phyloP scores from a whole-genome alignment of 2,888 invertebrate species.

The Serrognathus titanus region DNA sequence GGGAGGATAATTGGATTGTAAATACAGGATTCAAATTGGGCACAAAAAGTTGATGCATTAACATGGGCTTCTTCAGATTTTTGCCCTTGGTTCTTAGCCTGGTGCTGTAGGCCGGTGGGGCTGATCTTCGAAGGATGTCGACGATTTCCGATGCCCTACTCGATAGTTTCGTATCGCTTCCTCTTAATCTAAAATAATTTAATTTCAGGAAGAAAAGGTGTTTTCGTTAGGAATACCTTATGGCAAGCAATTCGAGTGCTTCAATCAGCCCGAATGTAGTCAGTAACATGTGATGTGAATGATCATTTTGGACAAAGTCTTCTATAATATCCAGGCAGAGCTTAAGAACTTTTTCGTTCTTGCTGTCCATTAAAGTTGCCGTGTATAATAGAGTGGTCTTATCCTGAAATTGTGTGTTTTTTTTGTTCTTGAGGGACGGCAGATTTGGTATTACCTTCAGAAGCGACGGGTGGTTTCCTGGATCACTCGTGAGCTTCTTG shows the following conservation, averaged over 20 bases:
- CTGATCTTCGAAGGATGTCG: slow-evolving; percentile 17
- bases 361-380: slow-evolving; percentile 30
- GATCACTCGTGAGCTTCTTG: slow-evolving; percentile 15
- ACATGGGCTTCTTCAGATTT: slow-evolving; percentile 14
- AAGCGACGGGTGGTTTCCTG: slow-evolving; percentile 14
- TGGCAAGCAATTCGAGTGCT: slow-evolving; percentile 33
- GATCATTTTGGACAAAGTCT: slow-evolving; percentile 29
- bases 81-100: slow-evolving; percentile 14
- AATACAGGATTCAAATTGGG: slow-evolving; percentile 18
- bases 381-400: slow-evolving; percentile 33
- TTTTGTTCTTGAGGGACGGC: not conserved
- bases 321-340: slow-evolving; percentile 35
- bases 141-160: slow-evolving; percentile 22
- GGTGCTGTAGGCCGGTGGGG: slow-evolving; percentile 27
- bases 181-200: slow-evolving; percentile 24
- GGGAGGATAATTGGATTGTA: not conserved
- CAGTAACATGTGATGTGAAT: slow-evolving; percentile 24
- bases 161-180: slow-evolving; percentile 21
- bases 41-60: slow-evolving; percentile 23
- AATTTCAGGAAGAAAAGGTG: not conserved
- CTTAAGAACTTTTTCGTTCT: slow-evolving; percentile 23
- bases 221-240: slow-evolving; percentile 19
- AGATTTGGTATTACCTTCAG: slow-evolving; percentile 15
- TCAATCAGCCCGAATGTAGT: slow-evolving; percentile 36
- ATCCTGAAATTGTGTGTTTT: slow-evolving; percentile 16